Conservation (phyloP, 2,888 invertebrate genomes). For the Caenorhabditis doughertyi region DNA sequence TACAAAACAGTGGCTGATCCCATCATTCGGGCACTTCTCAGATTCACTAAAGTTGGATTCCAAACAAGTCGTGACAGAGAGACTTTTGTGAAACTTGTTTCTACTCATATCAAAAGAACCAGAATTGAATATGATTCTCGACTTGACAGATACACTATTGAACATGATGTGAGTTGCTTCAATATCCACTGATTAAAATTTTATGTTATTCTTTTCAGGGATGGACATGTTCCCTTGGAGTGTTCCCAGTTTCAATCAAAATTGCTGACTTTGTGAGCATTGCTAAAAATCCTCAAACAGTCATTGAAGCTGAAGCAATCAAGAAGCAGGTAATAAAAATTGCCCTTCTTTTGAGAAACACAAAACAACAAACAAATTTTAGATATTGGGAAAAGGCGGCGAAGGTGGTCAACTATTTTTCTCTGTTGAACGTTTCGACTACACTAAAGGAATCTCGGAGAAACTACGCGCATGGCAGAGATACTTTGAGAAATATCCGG, state of each 20-base stretch:
- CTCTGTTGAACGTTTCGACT: conserved; percentile 79
- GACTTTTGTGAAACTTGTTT: conserved; percentile 74
- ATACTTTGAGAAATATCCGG: conserved; percentile 74
- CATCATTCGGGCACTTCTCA: conserved; percentile 74
- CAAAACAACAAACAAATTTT: not conserved
- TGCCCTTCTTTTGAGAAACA: too few relatives aligned
- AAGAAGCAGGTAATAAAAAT: conserved; percentile 60
- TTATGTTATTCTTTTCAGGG: too few relatives aligned
- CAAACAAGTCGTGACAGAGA: conserved; percentile 79
- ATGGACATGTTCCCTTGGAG: conserved; percentile 78
- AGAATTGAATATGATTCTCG: conserved; percentile 73
- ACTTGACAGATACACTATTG: conserved; percentile 74
- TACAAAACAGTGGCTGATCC: conserved; percentile 76
- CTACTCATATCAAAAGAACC: conserved; percentile 68
- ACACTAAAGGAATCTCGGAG: conserved; percentile 79
- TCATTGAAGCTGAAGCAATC: conserved; percentile 69
- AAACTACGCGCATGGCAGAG: conserved; percentile 74
- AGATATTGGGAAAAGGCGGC: conserved; percentile 67
- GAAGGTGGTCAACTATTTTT: conserved; percentile 77
- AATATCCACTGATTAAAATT: too few relatives aligned
- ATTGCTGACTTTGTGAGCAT: conserved; percentile 78
- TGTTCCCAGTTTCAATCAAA: conserved; percentile 80
- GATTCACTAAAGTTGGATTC: conserved; percentile 80
- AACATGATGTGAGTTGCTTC: conserved; percentile 69
- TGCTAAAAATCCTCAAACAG: conserved; percentile 70